These are phyloP conservation scores for Paramisgurnus dabryanus DNA, from an alignment of 2,113 vertebrate species.

Conservation along the genomic window DNA sequence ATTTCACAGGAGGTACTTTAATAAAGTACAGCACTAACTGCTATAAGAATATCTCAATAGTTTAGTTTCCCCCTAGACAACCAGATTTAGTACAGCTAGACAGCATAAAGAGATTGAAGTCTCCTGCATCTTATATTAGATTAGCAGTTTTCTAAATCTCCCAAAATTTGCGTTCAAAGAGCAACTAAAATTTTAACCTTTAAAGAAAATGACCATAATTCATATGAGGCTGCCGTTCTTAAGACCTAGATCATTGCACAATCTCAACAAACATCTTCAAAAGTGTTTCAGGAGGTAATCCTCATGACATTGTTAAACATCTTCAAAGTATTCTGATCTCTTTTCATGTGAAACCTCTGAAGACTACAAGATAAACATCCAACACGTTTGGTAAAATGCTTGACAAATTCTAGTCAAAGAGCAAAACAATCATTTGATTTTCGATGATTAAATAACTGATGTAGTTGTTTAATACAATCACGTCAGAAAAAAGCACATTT, in stretches of 20 bases:
- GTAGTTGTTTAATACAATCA: not conserved
- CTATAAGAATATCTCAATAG: no score
- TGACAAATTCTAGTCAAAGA: not conserved
- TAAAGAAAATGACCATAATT: no score
- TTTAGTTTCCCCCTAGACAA: no score
- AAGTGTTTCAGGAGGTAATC: not conserved
- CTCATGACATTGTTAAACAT: not conserved
- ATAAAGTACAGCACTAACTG: not conserved
- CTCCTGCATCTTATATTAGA: no score
- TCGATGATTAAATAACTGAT: not conserved
- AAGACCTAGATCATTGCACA: conserved; percentile 6
- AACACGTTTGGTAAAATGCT: not conserved
- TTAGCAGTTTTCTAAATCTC: no score
- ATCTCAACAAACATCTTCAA: conserved; percentile 6
- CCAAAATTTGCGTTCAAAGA: no score
- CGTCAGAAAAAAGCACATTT: not conserved
- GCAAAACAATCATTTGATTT: conserved; percentile 1
- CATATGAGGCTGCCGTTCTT: not conserved
- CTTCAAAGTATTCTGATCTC: conserved; percentile 2
- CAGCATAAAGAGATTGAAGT: no score
- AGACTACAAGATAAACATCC: conserved; percentile 8
- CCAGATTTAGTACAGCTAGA: no score
- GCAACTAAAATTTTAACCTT: no score
- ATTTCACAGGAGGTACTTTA: not conserved
- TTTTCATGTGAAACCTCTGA: not conserved